Percentiles rank a stretch among this genome's conserved stretches.
These are phyloP conservation scores for Zelostemma sp. DNA, from an alignment of 1,140 invertebrate genomes.

Conservation along the genomic window DNA sequence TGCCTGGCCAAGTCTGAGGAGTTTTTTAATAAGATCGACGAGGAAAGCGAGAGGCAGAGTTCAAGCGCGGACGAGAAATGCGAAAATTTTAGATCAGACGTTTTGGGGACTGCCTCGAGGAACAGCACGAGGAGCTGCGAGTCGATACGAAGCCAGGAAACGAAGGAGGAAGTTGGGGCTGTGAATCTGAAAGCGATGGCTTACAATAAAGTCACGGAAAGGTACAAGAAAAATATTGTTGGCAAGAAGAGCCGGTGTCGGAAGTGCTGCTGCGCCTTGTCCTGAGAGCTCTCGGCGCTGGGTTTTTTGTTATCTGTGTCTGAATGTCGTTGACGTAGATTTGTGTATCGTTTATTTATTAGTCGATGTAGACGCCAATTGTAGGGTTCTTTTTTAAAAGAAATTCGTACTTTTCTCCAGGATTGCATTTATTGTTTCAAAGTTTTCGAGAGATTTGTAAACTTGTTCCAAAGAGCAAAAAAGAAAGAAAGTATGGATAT, in stretches of 20 bases:
- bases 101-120: constrained; percentile 24
- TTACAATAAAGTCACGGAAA: constrained; percentile 55
- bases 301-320: too few species aligned
- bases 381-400: too few species aligned
- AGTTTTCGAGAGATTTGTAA: too few species aligned
- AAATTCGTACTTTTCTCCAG: too few species aligned
- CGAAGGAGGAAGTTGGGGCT: constrained; percentile 34
- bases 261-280: constrained; percentile 62
- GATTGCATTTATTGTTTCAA: too few species aligned
- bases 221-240: constrained; percentile 54
- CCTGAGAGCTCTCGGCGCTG: constrained; percentile 29
- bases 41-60: constrained; percentile 43
- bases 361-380: too few species aligned
- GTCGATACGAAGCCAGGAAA: constrained; percentile 56
- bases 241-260: constrained; percentile 50
- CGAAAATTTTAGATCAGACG: constrained; percentile 5
- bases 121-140: constrained; percentile 53
- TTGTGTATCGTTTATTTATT: too few species aligned
- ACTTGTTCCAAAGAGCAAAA: too few species aligned
- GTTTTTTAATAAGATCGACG: constrained; percentile 38
- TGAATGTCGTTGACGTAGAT: too few species aligned
- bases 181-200: constrained; percentile 53
- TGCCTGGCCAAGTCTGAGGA: constrained; percentile 55
- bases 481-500: too few species aligned
- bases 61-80: constrained; percentile 7